Base-by-base conservation (phyloP, 2,888 invertebrate genomes). In the Ectemnius continuus region DNA sequence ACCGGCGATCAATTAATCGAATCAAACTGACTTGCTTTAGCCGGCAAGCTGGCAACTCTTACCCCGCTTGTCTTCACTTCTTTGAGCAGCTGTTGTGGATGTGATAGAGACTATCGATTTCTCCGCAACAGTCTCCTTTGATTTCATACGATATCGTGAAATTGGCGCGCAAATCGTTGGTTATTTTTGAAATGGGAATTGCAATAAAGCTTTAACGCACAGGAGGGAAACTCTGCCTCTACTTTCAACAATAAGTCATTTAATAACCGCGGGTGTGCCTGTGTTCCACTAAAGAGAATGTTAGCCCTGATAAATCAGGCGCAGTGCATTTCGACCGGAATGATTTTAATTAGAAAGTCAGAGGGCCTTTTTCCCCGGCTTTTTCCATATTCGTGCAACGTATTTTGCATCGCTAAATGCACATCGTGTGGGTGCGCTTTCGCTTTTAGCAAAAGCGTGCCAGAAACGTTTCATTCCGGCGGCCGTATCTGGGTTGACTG, bases 1-100 rank as follows among this genome's bases (percentile, higher is more conserved):
- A 71, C 52, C 48, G 74, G 67, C 70, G 75, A 81, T 81, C 79
- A 78, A 81, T 81, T 81, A 79, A 74, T 76, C 62, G 79, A 80
- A 73, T 67, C 73, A 74, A 72, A 66, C 69, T 23, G 67, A 20
- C 61, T 62, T 26, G 52, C 66, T 47, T 64, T 61, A 57, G 45
- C 63, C 46, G 46, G 67, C 67, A 69, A 69, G 65, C 48, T 61
- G 45, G 23, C 47, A 69, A 59, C 46, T 14, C 45, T 36, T 57
- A 13, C 26, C 13, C 63, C 13, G 23, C 2, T 26, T 60, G 61
- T 67, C 63, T 67, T 47, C 47, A 18, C 71, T 70, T 61, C 66
- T 58, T 14, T 57, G 52, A 69, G 58, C 80, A 79, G 76, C 80
- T 79, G 80, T 74, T 76, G 74, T 78, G 71, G 70, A 8, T 36